Evolutionary conservation across 2,797 vertebrate species (phyloP).

Genomic region (Sphenodon punctatus): DNA sequence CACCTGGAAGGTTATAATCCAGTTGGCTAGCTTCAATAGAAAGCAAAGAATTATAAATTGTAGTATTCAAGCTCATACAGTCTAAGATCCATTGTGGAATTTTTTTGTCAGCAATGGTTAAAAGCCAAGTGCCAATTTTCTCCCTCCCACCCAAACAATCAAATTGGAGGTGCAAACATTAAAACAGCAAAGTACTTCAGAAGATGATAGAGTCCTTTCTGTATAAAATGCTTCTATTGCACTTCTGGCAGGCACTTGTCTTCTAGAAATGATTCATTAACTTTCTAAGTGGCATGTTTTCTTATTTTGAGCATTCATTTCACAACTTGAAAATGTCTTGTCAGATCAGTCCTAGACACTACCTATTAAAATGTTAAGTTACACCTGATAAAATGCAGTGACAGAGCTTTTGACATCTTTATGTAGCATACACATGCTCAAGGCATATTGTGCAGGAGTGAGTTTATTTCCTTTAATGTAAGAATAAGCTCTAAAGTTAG

Average conservation of each 20-base stretch:
- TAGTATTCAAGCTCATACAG: background rate
- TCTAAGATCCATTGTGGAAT: conserved; percentile 3
- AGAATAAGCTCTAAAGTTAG: conserved; percentile 49
- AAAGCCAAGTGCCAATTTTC: conserved; percentile 33
- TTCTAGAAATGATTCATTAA: conserved; percentile 56
- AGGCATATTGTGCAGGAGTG: conserved; percentile 54
- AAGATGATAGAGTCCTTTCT: background rate
- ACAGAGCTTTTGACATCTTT: conserved; percentile 63
- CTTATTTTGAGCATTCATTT: conserved; percentile 71
- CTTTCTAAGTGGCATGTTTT: conserved; percentile 47
- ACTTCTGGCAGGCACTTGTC: background rate
- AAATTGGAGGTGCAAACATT: conserved; percentile 36
- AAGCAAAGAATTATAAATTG: conserved; percentile 41
- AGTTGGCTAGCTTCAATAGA: background rate
- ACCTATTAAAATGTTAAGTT: conserved; percentile 66
- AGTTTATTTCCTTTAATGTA: conserved; percentile 53
- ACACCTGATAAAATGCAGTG: conserved; percentile 66
- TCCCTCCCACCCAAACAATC: conserved; percentile 9
- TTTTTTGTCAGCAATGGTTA: conserved; percentile 14
- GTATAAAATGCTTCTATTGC: background rate
- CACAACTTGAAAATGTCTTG: conserved; percentile 56
- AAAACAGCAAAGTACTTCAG: conserved; percentile 37
- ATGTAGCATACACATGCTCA: conserved; percentile 51
- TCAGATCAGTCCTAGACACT: conserved; percentile 57
- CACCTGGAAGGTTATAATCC: background rate